These are phyloP conservation scores for Seira musarum DNA, from an alignment of 2,888 invertebrate species.

Conservation along the genomic window DNA sequence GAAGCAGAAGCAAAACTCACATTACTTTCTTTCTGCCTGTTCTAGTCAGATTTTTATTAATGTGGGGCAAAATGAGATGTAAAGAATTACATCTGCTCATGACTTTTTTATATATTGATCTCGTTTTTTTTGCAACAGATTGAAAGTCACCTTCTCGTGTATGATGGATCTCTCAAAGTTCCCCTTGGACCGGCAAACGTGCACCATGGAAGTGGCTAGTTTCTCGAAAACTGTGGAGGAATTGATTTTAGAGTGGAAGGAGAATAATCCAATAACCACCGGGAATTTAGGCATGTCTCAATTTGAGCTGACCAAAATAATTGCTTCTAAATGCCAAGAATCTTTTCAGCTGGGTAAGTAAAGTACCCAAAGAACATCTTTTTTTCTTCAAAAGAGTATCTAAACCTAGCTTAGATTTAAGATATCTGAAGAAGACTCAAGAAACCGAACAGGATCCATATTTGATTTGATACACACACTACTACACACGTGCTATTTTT, in stretches of 20 bases:
- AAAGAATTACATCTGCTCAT: too few relatives aligned
- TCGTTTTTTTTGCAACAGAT: slow-evolving; percentile 72
- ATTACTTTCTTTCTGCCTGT: too few relatives aligned
- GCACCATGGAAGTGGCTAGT: slow-evolving; percentile 74
- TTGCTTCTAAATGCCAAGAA: slow-evolving; percentile 73
- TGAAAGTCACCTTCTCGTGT: slow-evolving; percentile 76
- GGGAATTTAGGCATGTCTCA: slow-evolving; percentile 74
- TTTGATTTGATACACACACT: too few relatives aligned
- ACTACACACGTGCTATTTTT: too few relatives aligned
- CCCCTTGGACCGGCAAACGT: slow-evolving; percentile 75
- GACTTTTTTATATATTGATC: too few relatives aligned
- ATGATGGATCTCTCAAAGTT: slow-evolving; percentile 76
- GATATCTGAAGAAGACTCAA: neutral
- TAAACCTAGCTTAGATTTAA: neutral
- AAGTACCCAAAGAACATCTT: too few relatives aligned
- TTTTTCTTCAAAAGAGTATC: slow-evolving; percentile 22
- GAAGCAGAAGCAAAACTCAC: too few relatives aligned
- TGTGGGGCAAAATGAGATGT: too few relatives aligned
- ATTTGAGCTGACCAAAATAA: slow-evolving; percentile 73
- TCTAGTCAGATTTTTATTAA: too few relatives aligned
- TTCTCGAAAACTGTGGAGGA: slow-evolving; percentile 74
- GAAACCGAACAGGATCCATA: neutral
- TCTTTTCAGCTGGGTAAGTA: slow-evolving; percentile 73
- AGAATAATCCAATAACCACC: slow-evolving; percentile 72
- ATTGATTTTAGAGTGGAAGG: slow-evolving; percentile 73